Conservation (phyloP, 35 echinoderm and acorn worm species). For the Ptychodera flava region DNA sequence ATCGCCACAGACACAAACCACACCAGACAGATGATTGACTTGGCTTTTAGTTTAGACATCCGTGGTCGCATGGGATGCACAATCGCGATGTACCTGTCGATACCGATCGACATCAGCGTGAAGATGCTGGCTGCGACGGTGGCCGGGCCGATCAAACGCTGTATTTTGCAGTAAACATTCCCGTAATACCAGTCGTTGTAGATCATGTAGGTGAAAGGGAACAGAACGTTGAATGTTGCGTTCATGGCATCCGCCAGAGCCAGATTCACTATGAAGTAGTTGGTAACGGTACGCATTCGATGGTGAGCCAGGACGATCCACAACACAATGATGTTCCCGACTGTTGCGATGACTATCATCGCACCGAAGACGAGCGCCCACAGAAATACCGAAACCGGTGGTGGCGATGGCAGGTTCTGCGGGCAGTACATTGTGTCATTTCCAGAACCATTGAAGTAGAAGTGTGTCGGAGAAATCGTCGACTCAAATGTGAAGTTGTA, state of each 20-base stretch:
- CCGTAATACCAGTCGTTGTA: not conserved
- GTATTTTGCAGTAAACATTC: not conserved
- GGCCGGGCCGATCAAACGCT: not conserved
- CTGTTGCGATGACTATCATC: conserved; percentile 45
- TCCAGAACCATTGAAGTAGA: too few species aligned
- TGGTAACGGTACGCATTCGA: conserved; percentile 78
- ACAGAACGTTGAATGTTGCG: conserved; percentile 62
- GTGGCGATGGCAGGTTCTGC: too few species aligned
- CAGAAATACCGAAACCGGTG: not conserved
- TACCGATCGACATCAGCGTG: not conserved
- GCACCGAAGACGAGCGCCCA: conserved; percentile 53
- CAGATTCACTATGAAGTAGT: conserved; percentile 83
- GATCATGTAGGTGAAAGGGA: conserved; percentile 39
- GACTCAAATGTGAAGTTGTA: not conserved
- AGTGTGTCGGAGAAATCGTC: too few species aligned
- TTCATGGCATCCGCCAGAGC: conserved; percentile 78
- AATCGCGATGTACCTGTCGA: not conserved
- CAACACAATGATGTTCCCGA: conserved; percentile 81
- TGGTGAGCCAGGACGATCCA: conserved; percentile 90
- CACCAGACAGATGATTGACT: not conserved
- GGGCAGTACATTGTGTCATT: too few species aligned
- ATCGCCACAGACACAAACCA: not conserved
- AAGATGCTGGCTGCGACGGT: not conserved
- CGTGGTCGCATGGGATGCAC: not conserved
- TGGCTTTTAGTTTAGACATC: not conserved